Evolutionary conservation across 2,113 vertebrate genomes (phyloP).

Genomic region (Nasalis larvatus): DNA sequence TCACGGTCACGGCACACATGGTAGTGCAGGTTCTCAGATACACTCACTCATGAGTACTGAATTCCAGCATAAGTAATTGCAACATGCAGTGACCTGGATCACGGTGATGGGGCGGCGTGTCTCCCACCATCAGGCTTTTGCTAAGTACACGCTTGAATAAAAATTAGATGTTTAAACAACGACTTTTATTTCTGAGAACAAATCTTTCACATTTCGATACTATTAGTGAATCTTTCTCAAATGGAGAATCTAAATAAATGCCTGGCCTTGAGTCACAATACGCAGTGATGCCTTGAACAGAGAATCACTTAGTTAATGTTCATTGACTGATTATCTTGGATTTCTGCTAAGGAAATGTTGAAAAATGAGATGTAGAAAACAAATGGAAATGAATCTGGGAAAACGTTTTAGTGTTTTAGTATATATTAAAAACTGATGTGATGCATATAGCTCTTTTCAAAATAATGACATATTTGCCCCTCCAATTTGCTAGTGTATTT

Average conservation of each 20-base stretch:
- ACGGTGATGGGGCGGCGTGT: rapidly evolving
- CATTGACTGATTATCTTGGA: neutral
- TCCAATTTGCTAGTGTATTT: neutral
- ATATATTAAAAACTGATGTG: neutral
- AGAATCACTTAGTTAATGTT: neutral
- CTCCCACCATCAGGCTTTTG: neutral
- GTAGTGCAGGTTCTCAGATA: neutral
- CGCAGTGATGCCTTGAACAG: neutral
- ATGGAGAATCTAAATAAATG: neutral
- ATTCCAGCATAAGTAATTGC: neutral
- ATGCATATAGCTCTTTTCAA: neutral
- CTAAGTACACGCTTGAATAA: neutral
- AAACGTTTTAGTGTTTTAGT: neutral
- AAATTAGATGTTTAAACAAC: neutral
- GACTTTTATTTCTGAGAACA: neutral
- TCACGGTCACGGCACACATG: neutral
- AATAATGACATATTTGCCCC: neutral
- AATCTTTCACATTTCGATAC: neutral
- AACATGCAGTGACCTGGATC: too few relatives aligned
- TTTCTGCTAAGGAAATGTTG: neutral
- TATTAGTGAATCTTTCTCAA: neutral
- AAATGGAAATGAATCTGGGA: neutral
- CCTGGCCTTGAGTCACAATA: neutral
- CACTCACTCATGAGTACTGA: too few relatives aligned
- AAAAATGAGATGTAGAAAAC: neutral